A percentile compares a stretch with the other conserved stretches of the same genome.
Evolutionary conservation across 1,140 invertebrate species (phyloP).

Genomic region (Drosophila miranda): DNA sequence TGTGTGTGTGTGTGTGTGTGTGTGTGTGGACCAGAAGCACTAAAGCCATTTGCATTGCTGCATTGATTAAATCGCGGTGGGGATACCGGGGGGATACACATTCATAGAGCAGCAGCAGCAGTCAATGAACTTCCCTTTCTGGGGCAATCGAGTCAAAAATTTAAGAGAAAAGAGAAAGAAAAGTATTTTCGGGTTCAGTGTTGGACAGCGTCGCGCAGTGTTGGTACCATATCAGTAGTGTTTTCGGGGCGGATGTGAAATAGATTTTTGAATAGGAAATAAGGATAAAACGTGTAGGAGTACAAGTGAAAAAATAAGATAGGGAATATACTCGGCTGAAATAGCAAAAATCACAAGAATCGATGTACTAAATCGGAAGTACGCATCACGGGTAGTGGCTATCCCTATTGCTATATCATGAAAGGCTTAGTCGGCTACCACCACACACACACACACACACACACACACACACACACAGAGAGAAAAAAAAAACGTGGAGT

Average conservation of each 20-base stretch:
- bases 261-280: too few relatives aligned
- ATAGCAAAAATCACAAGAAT: too few relatives aligned
- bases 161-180: background rate
- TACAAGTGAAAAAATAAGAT: too few relatives aligned
- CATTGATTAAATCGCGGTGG: constrained; percentile 49
- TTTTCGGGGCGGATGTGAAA: too few relatives aligned
- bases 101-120: constrained; percentile 2
- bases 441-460: background rate
- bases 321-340: too few relatives aligned
- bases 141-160: constrained; percentile 1
- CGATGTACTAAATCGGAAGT: too few relatives aligned
- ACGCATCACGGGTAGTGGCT: too few relatives aligned
- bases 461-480: background rate
- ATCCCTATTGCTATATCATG: too few relatives aligned
- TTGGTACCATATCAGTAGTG: too few relatives aligned
- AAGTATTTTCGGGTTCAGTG: constrained; percentile 3
- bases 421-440: too few relatives aligned
- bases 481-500: background rate
- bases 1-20: constrained; percentile 2
- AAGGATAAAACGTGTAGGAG: too few relatives aligned
- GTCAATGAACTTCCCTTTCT: constrained; percentile 24
- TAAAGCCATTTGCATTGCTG: constrained; percentile 60
- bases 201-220: background rate
- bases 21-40: constrained; percentile 33
- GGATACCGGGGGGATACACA: constrained; percentile 11